Conservation (phyloP, 2,113 vertebrate genomes). For the Brachyhypopomus occidentalis region DNA sequence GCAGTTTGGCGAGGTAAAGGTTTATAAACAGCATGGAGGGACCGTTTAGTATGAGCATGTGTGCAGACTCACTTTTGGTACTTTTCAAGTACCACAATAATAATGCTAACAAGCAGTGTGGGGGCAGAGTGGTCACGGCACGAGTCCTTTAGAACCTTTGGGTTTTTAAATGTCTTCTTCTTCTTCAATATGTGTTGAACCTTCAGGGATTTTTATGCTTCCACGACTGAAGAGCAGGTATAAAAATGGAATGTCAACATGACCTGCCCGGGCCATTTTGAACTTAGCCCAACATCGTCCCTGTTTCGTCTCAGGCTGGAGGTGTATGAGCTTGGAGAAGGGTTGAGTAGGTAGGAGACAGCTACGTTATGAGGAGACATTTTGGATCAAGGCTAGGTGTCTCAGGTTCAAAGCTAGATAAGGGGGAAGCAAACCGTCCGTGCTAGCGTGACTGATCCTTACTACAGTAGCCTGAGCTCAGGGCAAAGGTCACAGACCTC, state of each 20-base stretch:
- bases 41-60: neutral
- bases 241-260: neutral
- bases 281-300: neutral
- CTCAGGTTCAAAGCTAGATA: neutral
- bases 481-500: neutral
- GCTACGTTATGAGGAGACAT: neutral
- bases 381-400: slow-evolving; percentile 5
- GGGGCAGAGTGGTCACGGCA: no score
- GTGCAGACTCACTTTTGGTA: neutral
- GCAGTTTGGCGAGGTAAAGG: neutral
- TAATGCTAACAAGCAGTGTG: no score
- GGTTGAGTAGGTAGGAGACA: neutral
- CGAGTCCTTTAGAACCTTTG: no score
- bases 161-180: no score
- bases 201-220: neutral
- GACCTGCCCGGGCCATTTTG: neutral
- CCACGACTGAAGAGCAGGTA: no score
- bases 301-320: neutral
- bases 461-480: neutral
- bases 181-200: no score
- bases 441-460: neutral
- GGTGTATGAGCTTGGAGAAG: neutral
- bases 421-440: neutral
- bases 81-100: no score
- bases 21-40: neutral